Percentiles rank a stretch among this genome's conserved stretches.
Conservation (phyloP, 2,888 invertebrate genomes). For the Callyntrura guangdongensis region DNA sequence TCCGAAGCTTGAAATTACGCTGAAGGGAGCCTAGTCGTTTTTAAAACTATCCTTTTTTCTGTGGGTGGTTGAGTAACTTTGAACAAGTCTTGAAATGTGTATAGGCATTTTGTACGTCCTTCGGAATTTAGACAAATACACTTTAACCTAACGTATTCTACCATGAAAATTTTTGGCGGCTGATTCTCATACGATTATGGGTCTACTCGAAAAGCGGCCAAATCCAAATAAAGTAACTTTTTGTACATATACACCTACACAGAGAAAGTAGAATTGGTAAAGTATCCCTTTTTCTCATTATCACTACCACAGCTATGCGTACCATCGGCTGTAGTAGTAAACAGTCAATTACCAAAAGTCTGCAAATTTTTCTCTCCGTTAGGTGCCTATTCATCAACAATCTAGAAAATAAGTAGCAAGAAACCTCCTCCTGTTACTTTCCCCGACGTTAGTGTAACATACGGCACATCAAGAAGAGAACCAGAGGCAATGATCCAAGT, state of each 20-base stretch:
- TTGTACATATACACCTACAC: too few relatives aligned
- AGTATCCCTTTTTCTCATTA: constrained; percentile 4
- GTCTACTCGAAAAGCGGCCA: too few relatives aligned
- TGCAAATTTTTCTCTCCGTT: constrained; percentile 34
- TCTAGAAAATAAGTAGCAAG: constrained; percentile 15
- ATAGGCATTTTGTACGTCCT: not conserved
- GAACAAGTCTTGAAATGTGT: not conserved
- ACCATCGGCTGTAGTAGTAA: constrained; percentile 26
- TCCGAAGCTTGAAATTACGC: not conserved
- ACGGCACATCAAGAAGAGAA: constrained; percentile 34
- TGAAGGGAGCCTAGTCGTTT: too few relatives aligned
- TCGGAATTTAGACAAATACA: too few relatives aligned
- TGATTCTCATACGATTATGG: not conserved
- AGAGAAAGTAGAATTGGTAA: too few relatives aligned
- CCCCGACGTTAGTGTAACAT: constrained; percentile 16
- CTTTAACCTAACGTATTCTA: not conserved
- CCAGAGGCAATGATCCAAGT: constrained; percentile 78
- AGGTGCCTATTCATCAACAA: constrained; percentile 61
- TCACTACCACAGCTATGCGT: not conserved
- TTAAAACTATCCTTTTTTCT: constrained; percentile 20
- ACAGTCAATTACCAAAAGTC: constrained; percentile 45
- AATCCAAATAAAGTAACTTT: too few relatives aligned
- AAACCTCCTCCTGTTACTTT: constrained; percentile 41
- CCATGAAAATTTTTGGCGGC: not conserved
- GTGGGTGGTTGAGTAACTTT: constrained; percentile 5